phyloP scores from a whole-genome alignment of 2,797 vertebrate genomes.

The Denticeps clupeoides region DNA sequence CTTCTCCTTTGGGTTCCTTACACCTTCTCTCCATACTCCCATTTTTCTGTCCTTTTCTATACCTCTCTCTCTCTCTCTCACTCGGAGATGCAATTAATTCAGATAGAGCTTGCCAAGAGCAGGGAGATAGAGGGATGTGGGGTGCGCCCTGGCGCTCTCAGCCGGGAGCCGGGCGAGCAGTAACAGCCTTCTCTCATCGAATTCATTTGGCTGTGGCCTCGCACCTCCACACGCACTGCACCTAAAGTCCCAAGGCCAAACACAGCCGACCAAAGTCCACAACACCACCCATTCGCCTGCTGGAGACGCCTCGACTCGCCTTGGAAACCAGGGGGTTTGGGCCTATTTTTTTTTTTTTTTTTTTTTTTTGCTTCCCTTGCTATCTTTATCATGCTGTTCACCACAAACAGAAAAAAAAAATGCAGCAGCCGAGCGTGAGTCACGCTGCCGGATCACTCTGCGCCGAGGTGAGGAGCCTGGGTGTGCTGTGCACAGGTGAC shows the following conservation, averaged over 20 bases:
- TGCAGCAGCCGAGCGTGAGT: no score
- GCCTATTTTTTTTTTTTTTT: no score
- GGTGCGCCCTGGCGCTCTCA: slow-evolving; percentile 55
- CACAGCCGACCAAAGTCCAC: no score
- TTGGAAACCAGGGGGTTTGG: no score
- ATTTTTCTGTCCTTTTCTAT: slow-evolving; percentile 40
- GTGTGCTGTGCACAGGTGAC: no score
- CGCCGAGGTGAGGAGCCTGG: no score
- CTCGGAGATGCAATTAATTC: slow-evolving; percentile 71
- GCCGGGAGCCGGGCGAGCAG: slow-evolving; percentile 20
- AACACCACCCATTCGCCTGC: no score
- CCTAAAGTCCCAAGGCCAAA: not conserved
- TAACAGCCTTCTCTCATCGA: slow-evolving; percentile 26
- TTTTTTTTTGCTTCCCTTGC: no score
- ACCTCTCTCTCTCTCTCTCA: slow-evolving; percentile 56
- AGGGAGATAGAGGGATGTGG: slow-evolving; percentile 59
- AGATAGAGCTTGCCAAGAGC: slow-evolving; percentile 66
- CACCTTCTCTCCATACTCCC: slow-evolving; percentile 36
- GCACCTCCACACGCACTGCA: slow-evolving; percentile 16
- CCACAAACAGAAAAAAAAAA: no score
- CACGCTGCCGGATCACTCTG: no score
- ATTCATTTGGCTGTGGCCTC: slow-evolving; percentile 26
- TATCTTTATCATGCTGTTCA: no score
- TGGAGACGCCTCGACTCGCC: no score
- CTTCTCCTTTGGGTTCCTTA: slow-evolving; percentile 49